Evolutionary conservation across 2,797 vertebrate genomes (phyloP).

Genomic region (Rhinogobio ventralis): DNA sequence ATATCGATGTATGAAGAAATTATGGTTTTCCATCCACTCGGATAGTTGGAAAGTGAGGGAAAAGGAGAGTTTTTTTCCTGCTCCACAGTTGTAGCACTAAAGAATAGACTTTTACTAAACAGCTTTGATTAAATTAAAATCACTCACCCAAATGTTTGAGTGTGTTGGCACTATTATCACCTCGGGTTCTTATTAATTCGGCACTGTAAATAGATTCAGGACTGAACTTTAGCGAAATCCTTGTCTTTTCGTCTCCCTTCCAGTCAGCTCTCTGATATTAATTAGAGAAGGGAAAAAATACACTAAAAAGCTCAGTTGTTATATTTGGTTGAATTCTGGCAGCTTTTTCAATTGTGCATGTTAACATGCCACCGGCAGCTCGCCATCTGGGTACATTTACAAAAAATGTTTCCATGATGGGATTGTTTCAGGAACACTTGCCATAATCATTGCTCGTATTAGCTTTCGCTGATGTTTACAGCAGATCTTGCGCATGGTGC

Average conservation of each 20-base stretch:
- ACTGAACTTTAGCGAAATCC: constrained; percentile 71
- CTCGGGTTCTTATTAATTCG: constrained; percentile 74
- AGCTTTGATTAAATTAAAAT: constrained; percentile 71
- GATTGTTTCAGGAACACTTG: constrained; percentile 73
- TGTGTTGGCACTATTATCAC: constrained; percentile 64
- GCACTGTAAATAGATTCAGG: constrained; percentile 72
- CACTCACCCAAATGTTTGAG: constrained; percentile 69
- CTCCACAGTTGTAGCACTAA: constrained; percentile 61
- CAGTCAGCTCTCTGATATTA: constrained; percentile 65
- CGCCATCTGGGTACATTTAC: constrained; percentile 64
- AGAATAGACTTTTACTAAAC: constrained; percentile 61
- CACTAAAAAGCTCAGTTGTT: constrained; percentile 49
- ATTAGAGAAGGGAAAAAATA: constrained; percentile 69
- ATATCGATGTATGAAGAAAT: constrained; percentile 47
- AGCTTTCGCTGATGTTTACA: constrained; percentile 57
- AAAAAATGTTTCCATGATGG: constrained; percentile 65
- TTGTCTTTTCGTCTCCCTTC: constrained; percentile 69
- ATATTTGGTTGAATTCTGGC: constrained; percentile 62
- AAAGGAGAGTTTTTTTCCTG: constrained; percentile 38
- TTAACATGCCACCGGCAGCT: constrained; percentile 25
- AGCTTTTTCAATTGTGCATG: constrained; percentile 45
- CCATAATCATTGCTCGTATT: constrained; percentile 79
- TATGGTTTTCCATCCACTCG: constrained; percentile 24
- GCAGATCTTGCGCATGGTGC: constrained; percentile 67
- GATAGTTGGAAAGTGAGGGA: constrained; percentile 21